Conservation (phyloP, 2,113 vertebrate genomes). For the Microtus oregoni region DNA sequence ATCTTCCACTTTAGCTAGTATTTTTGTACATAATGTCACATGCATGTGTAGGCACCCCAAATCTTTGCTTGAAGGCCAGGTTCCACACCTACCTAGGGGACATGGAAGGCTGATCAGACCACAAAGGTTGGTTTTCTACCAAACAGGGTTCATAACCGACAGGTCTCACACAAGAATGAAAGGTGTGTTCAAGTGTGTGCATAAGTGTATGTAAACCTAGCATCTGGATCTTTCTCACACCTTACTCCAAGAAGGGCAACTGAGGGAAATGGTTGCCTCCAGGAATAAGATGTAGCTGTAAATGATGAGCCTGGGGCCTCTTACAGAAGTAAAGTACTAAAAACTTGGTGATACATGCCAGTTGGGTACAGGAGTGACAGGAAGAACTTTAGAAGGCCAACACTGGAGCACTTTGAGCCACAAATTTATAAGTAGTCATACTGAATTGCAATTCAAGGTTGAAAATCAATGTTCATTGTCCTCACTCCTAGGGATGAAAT, state of each 20-base stretch:
- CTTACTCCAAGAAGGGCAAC: not conserved
- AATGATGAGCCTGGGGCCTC: not conserved
- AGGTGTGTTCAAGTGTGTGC: not conserved
- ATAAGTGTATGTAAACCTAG: not conserved
- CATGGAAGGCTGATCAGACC: not conserved
- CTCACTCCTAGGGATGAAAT: not conserved
- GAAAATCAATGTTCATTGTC: conserved; percentile 1
- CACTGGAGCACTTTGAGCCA: not conserved
- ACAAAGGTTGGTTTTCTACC: not conserved
- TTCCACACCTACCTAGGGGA: not conserved
- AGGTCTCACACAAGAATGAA: not conserved
- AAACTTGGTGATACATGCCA: not conserved
- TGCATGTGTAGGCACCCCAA: not conserved
- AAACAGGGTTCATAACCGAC: not conserved
- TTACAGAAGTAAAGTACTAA: not conserved
- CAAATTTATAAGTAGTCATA: not conserved
- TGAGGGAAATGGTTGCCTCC: not conserved
- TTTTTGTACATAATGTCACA: not conserved
- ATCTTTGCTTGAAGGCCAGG: not conserved
- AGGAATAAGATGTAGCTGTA: not conserved
- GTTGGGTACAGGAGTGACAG: not conserved
- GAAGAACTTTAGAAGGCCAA: not conserved
- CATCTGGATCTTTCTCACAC: not conserved
- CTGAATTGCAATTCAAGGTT: conserved; percentile 26
- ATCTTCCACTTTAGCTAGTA: not conserved